These are phyloP conservation scores for Drosophila tsacasi DNA, from an alignment of 1,140 invertebrate genomes.

Conservation along the genomic window DNA sequence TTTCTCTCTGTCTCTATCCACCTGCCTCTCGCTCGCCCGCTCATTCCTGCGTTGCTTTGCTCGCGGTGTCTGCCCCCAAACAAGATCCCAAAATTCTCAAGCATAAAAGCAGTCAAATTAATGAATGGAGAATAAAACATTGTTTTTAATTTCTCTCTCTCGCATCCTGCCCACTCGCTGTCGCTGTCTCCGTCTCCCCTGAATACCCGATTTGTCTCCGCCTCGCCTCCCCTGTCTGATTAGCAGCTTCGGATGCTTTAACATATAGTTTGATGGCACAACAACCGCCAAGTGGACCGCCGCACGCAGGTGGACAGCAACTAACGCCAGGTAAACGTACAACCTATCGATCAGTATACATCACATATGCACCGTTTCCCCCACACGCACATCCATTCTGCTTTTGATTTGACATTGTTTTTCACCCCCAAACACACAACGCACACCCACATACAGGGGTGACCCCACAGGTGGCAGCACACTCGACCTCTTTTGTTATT, in stretches of 20 bases:
- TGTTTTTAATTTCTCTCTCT: slow-evolving; percentile 59
- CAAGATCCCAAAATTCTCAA: slow-evolving; percentile 1
- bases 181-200: slow-evolving; percentile 3
- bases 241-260: slow-evolving; percentile 85
- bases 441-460: slow-evolving; percentile 34
- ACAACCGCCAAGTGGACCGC: slow-evolving; percentile 81
- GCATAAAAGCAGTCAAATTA: slow-evolving; percentile 11
- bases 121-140: slow-evolving; percentile 51
- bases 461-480: slow-evolving; percentile 54
- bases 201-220: slow-evolving; percentile 17
- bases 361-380: slow-evolving; percentile 3
- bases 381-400: slow-evolving; percentile 9
- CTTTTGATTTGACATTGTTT: slow-evolving; percentile 18
- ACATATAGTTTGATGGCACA: slow-evolving; percentile 85
- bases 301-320: slow-evolving; percentile 83
- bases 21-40: slow-evolving; percentile 8
- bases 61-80: slow-evolving; percentile 56
- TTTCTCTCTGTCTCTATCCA: slow-evolving; percentile 2
- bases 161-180: slow-evolving; percentile 21
- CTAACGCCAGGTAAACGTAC: slow-evolving; percentile 72
- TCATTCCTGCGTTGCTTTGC: slow-evolving; percentile 67
- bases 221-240: slow-evolving; percentile 42
- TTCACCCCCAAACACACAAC: slow-evolving; percentile 9
- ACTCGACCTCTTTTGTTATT: not conserved
- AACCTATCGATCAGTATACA: slow-evolving; percentile 31